Conservation (phyloP, 2,888 invertebrate species). For the Ophion ventricosus region DNA sequence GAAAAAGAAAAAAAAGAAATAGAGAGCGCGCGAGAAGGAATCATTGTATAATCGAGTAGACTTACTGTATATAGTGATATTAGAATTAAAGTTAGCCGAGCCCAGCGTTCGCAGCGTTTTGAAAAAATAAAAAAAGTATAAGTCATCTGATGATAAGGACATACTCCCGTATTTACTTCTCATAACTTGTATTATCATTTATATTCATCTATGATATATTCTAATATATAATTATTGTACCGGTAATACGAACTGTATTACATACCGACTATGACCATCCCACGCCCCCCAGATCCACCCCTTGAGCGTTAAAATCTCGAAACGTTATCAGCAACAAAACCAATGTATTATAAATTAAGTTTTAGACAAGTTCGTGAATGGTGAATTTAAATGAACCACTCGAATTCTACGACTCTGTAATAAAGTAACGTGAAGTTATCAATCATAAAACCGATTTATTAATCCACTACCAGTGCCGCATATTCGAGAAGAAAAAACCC, state of each 20-base stretch:
- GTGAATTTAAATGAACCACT: constrained; percentile 52
- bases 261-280: constrained; percentile 24
- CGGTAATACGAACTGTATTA: constrained; percentile 34
- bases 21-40: constrained; percentile 33
- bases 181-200: constrained; percentile 57
- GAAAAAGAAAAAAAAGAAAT: constrained; percentile 33
- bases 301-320: constrained; percentile 37
- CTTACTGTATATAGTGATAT: constrained; percentile 67
- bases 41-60: constrained; percentile 54
- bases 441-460: constrained; percentile 21
- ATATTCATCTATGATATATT: constrained; percentile 54
- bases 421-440: constrained; percentile 62
- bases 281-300: not conserved
- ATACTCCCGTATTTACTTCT: constrained; percentile 61
- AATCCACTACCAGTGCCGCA: not conserved
- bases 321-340: constrained; percentile 25
- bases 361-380: constrained; percentile 43
- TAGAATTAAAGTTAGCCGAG: constrained; percentile 50
- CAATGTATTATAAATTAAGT: constrained; percentile 65
- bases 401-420: constrained; percentile 63
- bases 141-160: constrained; percentile 66
- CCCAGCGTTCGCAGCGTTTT: constrained; percentile 24
- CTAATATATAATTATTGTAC: constrained; percentile 43
- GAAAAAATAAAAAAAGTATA: not conserved
- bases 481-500: not conserved